Evolutionary conservation across 2,113 vertebrate species (phyloP).

Genomic region (Anolis carolinensis): DNA sequence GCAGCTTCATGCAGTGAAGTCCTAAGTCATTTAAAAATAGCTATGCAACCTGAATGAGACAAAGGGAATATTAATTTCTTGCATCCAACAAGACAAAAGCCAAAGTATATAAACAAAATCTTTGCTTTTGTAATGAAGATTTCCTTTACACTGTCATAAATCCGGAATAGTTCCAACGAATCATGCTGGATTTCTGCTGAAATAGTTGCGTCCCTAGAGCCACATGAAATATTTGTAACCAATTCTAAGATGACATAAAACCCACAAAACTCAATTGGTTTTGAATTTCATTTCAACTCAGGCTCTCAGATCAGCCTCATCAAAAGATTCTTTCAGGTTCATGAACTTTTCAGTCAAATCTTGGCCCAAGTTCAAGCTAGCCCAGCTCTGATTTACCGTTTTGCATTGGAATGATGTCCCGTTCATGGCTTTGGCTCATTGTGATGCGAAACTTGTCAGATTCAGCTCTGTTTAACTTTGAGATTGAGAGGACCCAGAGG

Average conservation of each 20-base stretch:
- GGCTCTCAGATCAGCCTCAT: slow-evolving; percentile 60
- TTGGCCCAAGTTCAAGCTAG: slow-evolving; percentile 65
- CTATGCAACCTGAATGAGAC: slow-evolving; percentile 47
- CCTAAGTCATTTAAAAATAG: neutral
- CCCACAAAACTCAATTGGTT: slow-evolving; percentile 51
- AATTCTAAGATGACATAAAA: slow-evolving; percentile 58
- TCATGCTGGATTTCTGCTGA: slow-evolving; percentile 48
- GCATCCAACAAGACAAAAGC: slow-evolving; percentile 66
- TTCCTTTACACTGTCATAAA: slow-evolving; percentile 30
- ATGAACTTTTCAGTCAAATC: slow-evolving; percentile 70
- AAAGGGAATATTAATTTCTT: slow-evolving; percentile 56
- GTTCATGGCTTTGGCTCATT: slow-evolving; percentile 63
- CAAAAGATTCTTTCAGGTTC: slow-evolving; percentile 71
- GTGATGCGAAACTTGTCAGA: slow-evolving; percentile 45
- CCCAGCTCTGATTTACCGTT: slow-evolving; percentile 67
- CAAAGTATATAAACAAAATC: slow-evolving; percentile 67
- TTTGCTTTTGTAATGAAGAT: slow-evolving; percentile 55
- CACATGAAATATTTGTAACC: slow-evolving; percentile 60
- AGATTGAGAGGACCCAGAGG: slow-evolving; percentile 50
- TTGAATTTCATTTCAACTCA: slow-evolving; percentile 62
- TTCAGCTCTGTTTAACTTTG: slow-evolving; percentile 47
- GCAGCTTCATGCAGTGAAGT: neutral
- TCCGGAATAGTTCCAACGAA: slow-evolving; percentile 56
- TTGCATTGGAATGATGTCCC: slow-evolving; percentile 64
- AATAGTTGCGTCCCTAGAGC: slow-evolving; percentile 56